Evolutionary conservation across 2,797 vertebrate species (phyloP), one percentile per base, ranked within the genome.

Genomic region (Melanotaenia parkinsoni): DNA sequence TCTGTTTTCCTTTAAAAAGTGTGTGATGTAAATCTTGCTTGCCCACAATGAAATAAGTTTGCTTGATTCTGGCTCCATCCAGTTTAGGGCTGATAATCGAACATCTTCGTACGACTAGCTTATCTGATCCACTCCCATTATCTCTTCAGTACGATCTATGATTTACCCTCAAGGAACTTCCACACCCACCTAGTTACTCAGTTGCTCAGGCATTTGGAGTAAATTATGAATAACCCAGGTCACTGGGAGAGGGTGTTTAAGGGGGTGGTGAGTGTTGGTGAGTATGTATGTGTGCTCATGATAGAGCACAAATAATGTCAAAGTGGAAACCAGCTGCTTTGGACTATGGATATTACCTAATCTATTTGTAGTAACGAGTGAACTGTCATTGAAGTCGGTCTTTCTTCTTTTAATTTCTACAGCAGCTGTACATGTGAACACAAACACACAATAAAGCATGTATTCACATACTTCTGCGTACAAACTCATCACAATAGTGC

Each of bases 171-270:
- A 54, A 37, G 40, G 45, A 67, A 47, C 11, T 4, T 40, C 75
- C 77, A 77, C 82, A 45, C 87, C 83, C 63, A 0, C 22, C 61
- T 58, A 75, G 58, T 70, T 63, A 77, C 70, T 53, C 45, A 66
- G 24, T 45, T 37, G 24, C 30, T 43, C 63, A 43, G 57, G 68
- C 83, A 84, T 85, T 66, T 83, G 83, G 60, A 72, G 24, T 73
- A 62, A 84, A 78, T 91, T 80, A 84, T 24, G 35, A 58, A 16
- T 54, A 76, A 63, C 64, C 72, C 60, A 63, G 79, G 70, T 70
- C 45, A 6, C 33, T 54, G 35, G 12, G 26, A 57, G 60, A 51
- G 47, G 38, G 30, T 30, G 33, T 20, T 2, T 37, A 16, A 62
- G 59, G 74, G 80, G 67, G 70, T 58, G 85, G 68, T 51, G 20